Percentiles rank a stretch among this genome's conserved stretches.
These are phyloP conservation scores for Chaitophorus viminalis DNA, from an alignment of 2,888 invertebrate genomes.

Conservation along the genomic window DNA sequence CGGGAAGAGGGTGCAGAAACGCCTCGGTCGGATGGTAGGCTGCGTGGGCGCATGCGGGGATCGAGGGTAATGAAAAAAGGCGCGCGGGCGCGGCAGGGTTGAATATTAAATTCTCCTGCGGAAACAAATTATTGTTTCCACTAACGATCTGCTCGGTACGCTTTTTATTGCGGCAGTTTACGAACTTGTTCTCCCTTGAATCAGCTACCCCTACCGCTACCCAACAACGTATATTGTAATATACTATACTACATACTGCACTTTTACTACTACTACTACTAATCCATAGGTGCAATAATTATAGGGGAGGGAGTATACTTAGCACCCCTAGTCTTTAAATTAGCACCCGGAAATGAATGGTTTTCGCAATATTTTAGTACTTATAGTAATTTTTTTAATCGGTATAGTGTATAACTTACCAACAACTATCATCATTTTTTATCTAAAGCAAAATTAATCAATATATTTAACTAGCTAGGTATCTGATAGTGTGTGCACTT, in stretches of 20 bases:
- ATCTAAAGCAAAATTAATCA: too few species aligned
- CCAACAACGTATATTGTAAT: neutral
- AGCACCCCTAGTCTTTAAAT: too few species aligned
- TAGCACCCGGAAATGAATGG: too few species aligned
- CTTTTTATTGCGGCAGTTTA: slow-evolving; percentile 53
- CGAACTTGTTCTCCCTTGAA: slow-evolving; percentile 11
- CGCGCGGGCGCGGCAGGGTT: neutral
- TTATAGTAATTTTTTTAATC: too few species aligned
- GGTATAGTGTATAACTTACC: too few species aligned
- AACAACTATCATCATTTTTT: too few species aligned
- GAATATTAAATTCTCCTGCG: slow-evolving; percentile 60
- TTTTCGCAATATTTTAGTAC: too few species aligned
- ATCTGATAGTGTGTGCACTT: too few species aligned
- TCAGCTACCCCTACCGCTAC: neutral
- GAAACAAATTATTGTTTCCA: slow-evolving; percentile 60
- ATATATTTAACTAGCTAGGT: too few species aligned
- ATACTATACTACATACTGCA: neutral
- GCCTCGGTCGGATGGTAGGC: neutral
- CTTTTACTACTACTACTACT: neutral
- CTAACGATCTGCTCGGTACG: slow-evolving; percentile 56
- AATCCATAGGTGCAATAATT: too few species aligned
- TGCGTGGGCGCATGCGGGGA: too few species aligned
- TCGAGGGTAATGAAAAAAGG: neutral
- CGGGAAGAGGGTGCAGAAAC: neutral
- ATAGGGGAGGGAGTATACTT: too few species aligned